Evolutionary conservation across 1,140 invertebrate species (phyloP).

Genomic region (Mesaphorura yosii): DNA sequence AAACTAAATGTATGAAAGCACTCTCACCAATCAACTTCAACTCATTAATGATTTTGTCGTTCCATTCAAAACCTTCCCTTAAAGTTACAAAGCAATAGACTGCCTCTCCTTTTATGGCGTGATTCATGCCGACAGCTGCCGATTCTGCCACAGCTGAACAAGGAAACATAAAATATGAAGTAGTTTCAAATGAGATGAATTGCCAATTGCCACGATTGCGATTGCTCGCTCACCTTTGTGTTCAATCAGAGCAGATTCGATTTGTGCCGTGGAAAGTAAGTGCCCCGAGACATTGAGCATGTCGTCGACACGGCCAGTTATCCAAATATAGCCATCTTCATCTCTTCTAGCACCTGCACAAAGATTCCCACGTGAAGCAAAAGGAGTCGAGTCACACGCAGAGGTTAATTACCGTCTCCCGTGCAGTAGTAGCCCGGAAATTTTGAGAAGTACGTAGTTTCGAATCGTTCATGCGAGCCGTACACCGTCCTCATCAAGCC

Average conservation of each 20-base stretch:
- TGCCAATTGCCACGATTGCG: too few relatives aligned
- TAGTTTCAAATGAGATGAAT: too few relatives aligned
- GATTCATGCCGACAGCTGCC: conserved; percentile 86
- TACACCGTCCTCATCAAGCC: conserved; percentile 91
- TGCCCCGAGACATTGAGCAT: conserved; percentile 98
- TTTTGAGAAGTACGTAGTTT: conserved; percentile 87
- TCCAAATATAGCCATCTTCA: conserved; percentile 89
- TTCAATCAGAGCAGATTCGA: conserved; percentile 30
- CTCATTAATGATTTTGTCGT: conserved; percentile 56
- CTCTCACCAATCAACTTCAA: conserved; percentile 57
- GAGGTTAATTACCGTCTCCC: conserved; percentile 68
- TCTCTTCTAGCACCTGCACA: conserved; percentile 69
- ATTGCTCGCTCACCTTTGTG: conserved; percentile 26
- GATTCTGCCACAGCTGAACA: conserved; percentile 67
- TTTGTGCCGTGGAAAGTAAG: conserved; percentile 88
- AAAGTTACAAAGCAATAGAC: conserved; percentile 92
- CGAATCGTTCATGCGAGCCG: conserved; percentile 83
- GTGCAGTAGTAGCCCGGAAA: conserved; percentile 93
- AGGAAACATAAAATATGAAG: not conserved
- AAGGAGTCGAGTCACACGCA: not conserved
- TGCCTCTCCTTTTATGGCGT: conserved; percentile 88
- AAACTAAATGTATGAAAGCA: not conserved
- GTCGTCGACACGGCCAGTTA: conserved; percentile 93
- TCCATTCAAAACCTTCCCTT: conserved; percentile 58
- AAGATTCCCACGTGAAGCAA: conserved; percentile 3